Base-by-base conservation (phyloP, 1,140 invertebrate species). In the Bombus picipes region DNA sequence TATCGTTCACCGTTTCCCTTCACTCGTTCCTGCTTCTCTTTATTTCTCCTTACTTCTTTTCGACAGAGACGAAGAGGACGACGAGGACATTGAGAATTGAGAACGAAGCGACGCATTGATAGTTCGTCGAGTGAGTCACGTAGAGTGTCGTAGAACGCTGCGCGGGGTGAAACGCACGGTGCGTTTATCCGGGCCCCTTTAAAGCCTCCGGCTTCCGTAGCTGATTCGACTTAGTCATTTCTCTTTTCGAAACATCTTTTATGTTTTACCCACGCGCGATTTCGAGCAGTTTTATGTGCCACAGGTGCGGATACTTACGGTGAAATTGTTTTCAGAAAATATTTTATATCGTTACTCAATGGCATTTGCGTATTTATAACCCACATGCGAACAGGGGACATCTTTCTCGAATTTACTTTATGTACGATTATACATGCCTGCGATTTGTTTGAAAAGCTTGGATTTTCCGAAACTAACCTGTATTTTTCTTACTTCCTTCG, bases 51-150 rank as follows among this genome's bases (percentile, higher is more conserved):
- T 47, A 65, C 87, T 80, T 62, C 71, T 87, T 76, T 74, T 68
- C 71, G 85, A 81, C 32, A 81, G 83, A 68, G 70, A 85, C 43
- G 37, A 82, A 70, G 57, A 39, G 25, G 59, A 78, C 77, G 81
- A 82, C 8, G 41, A 80, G 34, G 43, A 86, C 68, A 15, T 9
- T 18, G 32, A 32, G 65, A 80, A 15, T 34, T 2, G 32, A 32
- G 65, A 80, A 70, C 32, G 41, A n/a, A 25, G 73, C 78, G 87
- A 80, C 74, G 74, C 84, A 73, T 89, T 88, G 88, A 89, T 71
- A 66, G 84, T 87, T 89, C 81, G 88, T 81, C 84, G 76, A 76
- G 79, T 89, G 88, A 89, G 47, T 89, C 88, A 89, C 76, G 68
- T 70, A 70, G 6, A 22, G 47, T 22, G 47, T 53, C 47, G 47